These are phyloP conservation scores for Picus viridis DNA, from an alignment of 2,797 vertebrate species.

Conservation along the genomic window DNA sequence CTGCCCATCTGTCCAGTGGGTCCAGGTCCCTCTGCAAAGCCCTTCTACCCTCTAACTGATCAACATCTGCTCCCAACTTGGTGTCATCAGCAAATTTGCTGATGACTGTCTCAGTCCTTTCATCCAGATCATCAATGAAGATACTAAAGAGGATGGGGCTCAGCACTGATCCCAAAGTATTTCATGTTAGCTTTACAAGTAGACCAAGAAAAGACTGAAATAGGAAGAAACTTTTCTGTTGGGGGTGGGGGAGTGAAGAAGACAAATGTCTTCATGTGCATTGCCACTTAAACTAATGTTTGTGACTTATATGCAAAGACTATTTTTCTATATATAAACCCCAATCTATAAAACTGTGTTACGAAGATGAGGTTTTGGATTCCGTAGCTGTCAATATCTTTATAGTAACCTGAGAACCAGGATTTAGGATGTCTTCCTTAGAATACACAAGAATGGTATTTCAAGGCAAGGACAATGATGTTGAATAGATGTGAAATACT, in stretches of 20 bases:
- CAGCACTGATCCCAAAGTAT: background rate
- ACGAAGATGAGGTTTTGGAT: background rate
- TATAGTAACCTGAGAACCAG: background rate
- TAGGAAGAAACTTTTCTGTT: background rate
- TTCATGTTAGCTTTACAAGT: slow-evolving; percentile 18
- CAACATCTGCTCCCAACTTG: too few species aligned
- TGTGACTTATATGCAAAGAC: background rate
- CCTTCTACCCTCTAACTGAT: too few species aligned
- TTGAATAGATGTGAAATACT: background rate
- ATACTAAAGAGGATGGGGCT: too few species aligned
- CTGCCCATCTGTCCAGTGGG: too few species aligned
- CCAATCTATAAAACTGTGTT: background rate
- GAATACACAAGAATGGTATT: background rate
- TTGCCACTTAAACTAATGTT: background rate
- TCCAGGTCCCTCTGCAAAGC: too few species aligned
- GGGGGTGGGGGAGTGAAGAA: background rate
- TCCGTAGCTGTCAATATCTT: background rate
- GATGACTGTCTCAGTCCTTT: too few species aligned
- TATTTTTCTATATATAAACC: background rate
- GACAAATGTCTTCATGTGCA: background rate
- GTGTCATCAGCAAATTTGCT: too few species aligned
- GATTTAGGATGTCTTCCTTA: background rate
- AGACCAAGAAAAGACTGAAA: background rate
- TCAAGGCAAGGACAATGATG: background rate
- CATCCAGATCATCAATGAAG: too few species aligned